Evolutionary conservation across 1,140 invertebrate genomes (phyloP).

Genomic region (Lepidurus couesii): DNA sequence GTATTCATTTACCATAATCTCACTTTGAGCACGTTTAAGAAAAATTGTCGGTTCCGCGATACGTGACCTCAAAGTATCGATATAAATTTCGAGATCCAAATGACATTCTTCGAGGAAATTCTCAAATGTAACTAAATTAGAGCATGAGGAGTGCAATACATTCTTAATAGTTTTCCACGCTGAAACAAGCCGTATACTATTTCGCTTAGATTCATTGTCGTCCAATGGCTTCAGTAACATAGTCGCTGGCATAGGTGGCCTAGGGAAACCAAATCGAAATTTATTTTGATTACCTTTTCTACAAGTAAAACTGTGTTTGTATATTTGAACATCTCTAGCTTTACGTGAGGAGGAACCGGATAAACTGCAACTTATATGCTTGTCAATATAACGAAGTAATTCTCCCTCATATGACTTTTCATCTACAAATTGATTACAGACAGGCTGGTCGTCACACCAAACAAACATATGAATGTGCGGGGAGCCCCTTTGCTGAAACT

Average conservation of each 20-base stretch:
- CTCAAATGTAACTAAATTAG: neutral
- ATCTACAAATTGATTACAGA: neutral
- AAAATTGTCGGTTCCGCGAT: slow-evolving; percentile 13
- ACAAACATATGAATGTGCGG: slow-evolving; percentile 1
- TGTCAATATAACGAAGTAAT: neutral
- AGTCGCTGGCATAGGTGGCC: neutral
- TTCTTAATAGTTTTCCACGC: neutral
- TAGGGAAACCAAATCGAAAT: neutral
- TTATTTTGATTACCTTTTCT: too few relatives aligned
- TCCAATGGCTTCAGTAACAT: neutral
- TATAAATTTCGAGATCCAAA: neutral
- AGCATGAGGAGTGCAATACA: neutral
- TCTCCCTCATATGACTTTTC: slow-evolving; percentile 5
- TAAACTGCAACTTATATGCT: slow-evolving; percentile 6
- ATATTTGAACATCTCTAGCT: neutral
- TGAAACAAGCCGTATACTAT: neutral
- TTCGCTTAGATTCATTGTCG: neutral
- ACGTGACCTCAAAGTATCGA: neutral
- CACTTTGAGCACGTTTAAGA: slow-evolving; percentile 27
- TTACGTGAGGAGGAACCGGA: neutral
- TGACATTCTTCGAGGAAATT: neutral
- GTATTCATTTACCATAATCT: slow-evolving; percentile 39
- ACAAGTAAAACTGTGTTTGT: too few relatives aligned
- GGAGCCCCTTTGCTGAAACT: neutral
- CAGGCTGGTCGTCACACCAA: neutral